Percentiles rank a stretch among this genome's conserved stretches.
phyloP scores from a whole-genome alignment of 2,888 invertebrate genomes.

The Aspidapion aeneum region DNA sequence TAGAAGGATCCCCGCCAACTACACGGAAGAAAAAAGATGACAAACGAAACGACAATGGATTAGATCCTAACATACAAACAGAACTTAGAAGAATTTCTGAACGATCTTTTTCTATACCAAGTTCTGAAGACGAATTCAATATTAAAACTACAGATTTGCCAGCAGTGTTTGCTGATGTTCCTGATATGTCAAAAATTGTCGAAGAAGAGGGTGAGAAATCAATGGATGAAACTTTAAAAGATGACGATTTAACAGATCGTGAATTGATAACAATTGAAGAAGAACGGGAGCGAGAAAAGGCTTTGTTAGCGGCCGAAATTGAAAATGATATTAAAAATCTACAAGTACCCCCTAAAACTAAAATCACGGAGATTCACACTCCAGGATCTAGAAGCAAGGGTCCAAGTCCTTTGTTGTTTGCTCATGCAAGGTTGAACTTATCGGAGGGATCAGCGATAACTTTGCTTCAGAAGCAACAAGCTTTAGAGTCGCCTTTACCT shows the following conservation, averaged over 20 bases:
- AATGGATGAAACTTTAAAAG: conserved; percentile 41
- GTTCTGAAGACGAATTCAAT: conserved; percentile 70
- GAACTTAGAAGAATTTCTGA: conserved; percentile 70
- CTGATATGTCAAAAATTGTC: conserved; percentile 36
- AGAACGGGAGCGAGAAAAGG: conserved; percentile 42
- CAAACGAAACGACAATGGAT: conserved; percentile 50
- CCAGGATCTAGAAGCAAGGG: conserved; percentile 69
- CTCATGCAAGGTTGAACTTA: conserved; percentile 73
- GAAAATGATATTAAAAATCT: conserved; percentile 45
- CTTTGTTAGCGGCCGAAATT: conserved; percentile 43
- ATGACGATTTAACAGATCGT: conserved; percentile 33
- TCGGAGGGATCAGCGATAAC: conserved; percentile 81
- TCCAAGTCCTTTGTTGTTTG: conserved; percentile 74
- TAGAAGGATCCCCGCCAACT: conserved; percentile 72
- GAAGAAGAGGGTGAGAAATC: conserved; percentile 42
- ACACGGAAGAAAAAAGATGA: conserved; percentile 67
- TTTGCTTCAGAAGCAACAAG: conserved; percentile 71
- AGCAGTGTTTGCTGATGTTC: conserved; percentile 43
- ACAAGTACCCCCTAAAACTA: conserved; percentile 50
- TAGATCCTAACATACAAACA: conserved; percentile 61
- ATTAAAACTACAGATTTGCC: conserved; percentile 54
- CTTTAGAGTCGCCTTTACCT: conserved; percentile 69
- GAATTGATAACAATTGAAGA: conserved; percentile 34
- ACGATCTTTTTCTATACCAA: conserved; percentile 71
- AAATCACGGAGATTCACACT: conserved; percentile 64